phyloP scores from a whole-genome alignment of 2,888 invertebrate genomes.

The Luperina nickerlii region DNA sequence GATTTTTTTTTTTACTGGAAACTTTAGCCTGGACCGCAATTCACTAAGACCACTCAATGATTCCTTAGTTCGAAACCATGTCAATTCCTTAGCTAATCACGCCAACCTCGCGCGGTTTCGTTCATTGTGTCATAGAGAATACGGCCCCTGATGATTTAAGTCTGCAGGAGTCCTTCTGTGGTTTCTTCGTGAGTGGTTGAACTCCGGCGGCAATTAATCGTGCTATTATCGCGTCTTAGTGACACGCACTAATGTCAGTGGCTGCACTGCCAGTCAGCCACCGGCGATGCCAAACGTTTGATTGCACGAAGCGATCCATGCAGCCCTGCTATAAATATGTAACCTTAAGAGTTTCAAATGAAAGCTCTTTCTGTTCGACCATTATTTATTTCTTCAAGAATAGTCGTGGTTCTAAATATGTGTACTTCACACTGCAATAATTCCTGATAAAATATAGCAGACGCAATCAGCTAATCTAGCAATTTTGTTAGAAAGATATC shows the following conservation, averaged over 20 bases:
- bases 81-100: background rate
- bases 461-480: slow-evolving; percentile 25
- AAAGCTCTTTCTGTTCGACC: slow-evolving; percentile 43
- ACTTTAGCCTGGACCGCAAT: background rate
- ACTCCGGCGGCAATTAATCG: slow-evolving; percentile 73
- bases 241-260: slow-evolving; percentile 68
- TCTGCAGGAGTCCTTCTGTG: slow-evolving; percentile 27
- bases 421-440: slow-evolving; percentile 3
- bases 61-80: background rate
- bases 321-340: slow-evolving; percentile 54
- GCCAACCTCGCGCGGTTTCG: background rate
- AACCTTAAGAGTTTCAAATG: slow-evolving; percentile 46
- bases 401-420: background rate
- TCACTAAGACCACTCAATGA: background rate
- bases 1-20: too few species aligned
- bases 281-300: slow-evolving; percentile 62
- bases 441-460: slow-evolving; percentile 25
- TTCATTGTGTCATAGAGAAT: background rate
- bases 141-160: too few species aligned
- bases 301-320: slow-evolving; percentile 54
- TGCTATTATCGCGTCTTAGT: slow-evolving; percentile 72
- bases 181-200: slow-evolving; percentile 3
- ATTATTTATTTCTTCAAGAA: slow-evolving; percentile 38
- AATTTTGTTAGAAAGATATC: slow-evolving; percentile 21
- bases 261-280: slow-evolving; percentile 53